These are phyloP conservation scores for Clanis bilineata DNA, from an alignment of 2,888 invertebrate genomes.

Conservation along the genomic window DNA sequence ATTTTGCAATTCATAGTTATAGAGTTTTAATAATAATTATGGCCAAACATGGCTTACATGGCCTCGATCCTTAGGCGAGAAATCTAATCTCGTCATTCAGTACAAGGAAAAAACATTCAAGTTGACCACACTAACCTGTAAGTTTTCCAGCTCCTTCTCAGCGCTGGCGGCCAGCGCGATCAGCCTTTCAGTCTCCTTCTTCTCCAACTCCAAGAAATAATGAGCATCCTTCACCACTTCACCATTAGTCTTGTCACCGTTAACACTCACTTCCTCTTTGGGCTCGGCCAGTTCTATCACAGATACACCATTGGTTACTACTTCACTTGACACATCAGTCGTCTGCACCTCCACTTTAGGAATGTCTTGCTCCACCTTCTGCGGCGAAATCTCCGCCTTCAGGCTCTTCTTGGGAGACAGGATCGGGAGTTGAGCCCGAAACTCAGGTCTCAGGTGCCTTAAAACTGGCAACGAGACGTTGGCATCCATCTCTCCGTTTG, in stretches of 20 bases:
- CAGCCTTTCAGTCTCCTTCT: constrained; percentile 87
- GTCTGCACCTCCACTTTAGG: constrained; percentile 45
- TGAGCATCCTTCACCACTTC: constrained; percentile 86
- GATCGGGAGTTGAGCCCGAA: constrained; percentile 90
- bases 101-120: not conserved
- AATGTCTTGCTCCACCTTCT: constrained; percentile 57
- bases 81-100: no score
- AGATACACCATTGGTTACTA: constrained; percentile 60
- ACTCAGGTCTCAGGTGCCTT: constrained; percentile 92
- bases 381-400: constrained; percentile 60
- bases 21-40: no score
- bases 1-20: no score
- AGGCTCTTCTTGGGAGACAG: constrained; percentile 82
- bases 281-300: constrained; percentile 66
- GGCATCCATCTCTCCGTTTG: constrained; percentile 54
- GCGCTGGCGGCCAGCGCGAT: constrained; percentile 85
- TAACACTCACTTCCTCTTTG: constrained; percentile 38
- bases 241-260: constrained; percentile 36
- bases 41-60: no score
- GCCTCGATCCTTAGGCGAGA: no score
- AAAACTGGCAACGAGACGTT: constrained; percentile 86
- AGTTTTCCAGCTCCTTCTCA: constrained; percentile 85
- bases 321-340: constrained; percentile 52
- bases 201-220: constrained; percentile 89
- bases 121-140: constrained; percentile 59